Base-by-base conservation (phyloP, 2,888 invertebrate species). In the Aphelenchoides bicaudatus region DNA sequence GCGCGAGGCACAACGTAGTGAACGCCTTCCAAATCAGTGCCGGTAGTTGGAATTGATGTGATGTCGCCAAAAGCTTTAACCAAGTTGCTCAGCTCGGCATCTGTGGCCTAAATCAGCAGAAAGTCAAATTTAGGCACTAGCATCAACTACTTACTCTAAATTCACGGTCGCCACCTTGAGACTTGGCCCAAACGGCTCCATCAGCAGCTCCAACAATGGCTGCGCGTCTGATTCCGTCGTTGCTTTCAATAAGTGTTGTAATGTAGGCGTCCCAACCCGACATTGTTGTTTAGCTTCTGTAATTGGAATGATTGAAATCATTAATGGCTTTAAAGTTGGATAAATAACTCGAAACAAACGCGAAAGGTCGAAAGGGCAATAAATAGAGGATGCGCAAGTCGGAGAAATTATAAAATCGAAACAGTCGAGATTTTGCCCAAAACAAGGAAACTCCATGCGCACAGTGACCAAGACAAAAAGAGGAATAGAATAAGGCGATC, bases 1-100 rank as follows among this genome's bases (percentile, higher is more conserved):
- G 68, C 66, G 27, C 74, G 70, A 4, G 79, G 79, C 31, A 79
- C 79, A 47, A 79, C 73, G 72, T 78, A 79, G 63, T 79, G 78
- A 37, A 72, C 43, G 21, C 72, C 59, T 71, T 67, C 76, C n/a
- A 75, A 58, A 34, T 76, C 76, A 37, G 70, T 70, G 37, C 75
- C 75, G 13, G 65, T 59, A 5, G 56, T 29, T 6, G 75, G 75
- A 23, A 69, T 68, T 28, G 56, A 51, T 3, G 50, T 56, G 54
- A 74, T 56, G 59, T 74, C 58, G 50, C 66, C 63, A 64, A 77
- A 78, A 19, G 60, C 66, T 47, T 50, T 53, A 37, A 70, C 75
- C 39, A 78, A 71, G 48, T 59, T 67, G 49, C 60, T 69, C 54
- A 78, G 63, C 61, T 78, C 78, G 0, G 68, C 66, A 1, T 72